A percentile compares a stretch with the other conserved stretches of the same genome.
phyloP scores from a whole-genome alignment of 2,797 vertebrate species.

The Novumbra hubbsi region DNA sequence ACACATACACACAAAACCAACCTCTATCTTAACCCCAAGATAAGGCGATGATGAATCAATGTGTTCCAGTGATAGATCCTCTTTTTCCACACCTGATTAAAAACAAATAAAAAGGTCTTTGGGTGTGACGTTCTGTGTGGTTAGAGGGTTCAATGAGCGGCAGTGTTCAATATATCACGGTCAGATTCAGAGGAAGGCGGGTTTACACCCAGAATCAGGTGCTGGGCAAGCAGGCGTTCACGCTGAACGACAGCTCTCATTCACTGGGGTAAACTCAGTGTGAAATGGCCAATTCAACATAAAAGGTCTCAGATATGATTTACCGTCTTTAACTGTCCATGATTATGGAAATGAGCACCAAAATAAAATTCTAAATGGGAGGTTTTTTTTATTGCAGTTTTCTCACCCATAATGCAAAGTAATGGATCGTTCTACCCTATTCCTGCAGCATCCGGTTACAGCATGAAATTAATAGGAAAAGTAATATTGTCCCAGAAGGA shows the following conservation, averaged over 20 bases:
- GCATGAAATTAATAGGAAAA: slow-evolving; percentile 47
- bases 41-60: neutral
- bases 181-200: neutral
- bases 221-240: neutral
- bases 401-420: neutral
- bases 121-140: neutral
- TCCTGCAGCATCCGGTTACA: slow-evolving; percentile 39
- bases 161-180: neutral
- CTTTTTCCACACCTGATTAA: neutral
- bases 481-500: slow-evolving; percentile 25
- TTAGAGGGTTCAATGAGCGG: neutral
- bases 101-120: neutral
- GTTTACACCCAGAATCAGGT: neutral
- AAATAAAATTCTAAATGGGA: slow-evolving; percentile 30
- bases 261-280: neutral
- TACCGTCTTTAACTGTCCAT: slow-evolving; percentile 17
- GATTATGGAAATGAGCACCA: slow-evolving; percentile 19
- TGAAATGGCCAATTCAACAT: slow-evolving; percentile 9
- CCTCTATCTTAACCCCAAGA: neutral
- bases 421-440: slow-evolving; percentile 25
- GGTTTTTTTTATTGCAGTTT: slow-evolving; percentile 11
- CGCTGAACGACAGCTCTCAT: slow-evolving; percentile 9
- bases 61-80: slow-evolving; percentile 13
- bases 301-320: neutral
- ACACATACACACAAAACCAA: neutral